Base-by-base conservation (phyloP, 2,888 invertebrate genomes). In the Trissoscelio sp. region DNA sequence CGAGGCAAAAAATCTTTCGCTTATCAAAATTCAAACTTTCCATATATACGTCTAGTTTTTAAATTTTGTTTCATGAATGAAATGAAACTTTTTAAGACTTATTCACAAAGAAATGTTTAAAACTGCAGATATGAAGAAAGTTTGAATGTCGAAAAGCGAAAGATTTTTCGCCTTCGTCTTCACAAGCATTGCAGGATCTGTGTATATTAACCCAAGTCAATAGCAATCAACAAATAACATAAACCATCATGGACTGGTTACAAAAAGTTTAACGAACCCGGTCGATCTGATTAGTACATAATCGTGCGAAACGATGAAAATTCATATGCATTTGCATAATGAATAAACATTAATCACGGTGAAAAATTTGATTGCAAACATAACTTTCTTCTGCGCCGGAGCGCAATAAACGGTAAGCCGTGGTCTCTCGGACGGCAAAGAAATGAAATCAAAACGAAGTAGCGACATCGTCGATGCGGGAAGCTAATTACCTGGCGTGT, bases 401-500 rank as follows among this genome's bases (percentile, higher is more conserved):
- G 66, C 22, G 64, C 64, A 62, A 64, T 62, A 70, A 69, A 78
- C 70, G 78, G 70, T 70, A 72, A 81, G 72, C 55, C 75, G 48
- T 66, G 60, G 60, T 9, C 62, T 16, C 18, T 12, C 39, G 55
- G 53, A 64, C n/a, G 44, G 77, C 70, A 72, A 79, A 77, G 78
- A 83, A 81, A 81, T 70, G 67, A 79, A 81, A 77, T 83, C 77
- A 77, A 82, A 83, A 82, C 78, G 78, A 80, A 74, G 81, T 70
- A 83, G 82, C 82, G 77, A 79, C 82, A 81, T 72, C 58, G 75
- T 14, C 75, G 60, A 79, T 81, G 83, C 85, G 83, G 84, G 83
- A 84, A 84, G 86, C 86, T 87, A 88, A 88, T 88, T 88, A 87
- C 85, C 85, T 83, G 82, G 85, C 88, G 86, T 87, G 85, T 88